Evolutionary conservation across 2,113 vertebrate species (phyloP).

Genomic region (Anseranas semipalmata): DNA sequence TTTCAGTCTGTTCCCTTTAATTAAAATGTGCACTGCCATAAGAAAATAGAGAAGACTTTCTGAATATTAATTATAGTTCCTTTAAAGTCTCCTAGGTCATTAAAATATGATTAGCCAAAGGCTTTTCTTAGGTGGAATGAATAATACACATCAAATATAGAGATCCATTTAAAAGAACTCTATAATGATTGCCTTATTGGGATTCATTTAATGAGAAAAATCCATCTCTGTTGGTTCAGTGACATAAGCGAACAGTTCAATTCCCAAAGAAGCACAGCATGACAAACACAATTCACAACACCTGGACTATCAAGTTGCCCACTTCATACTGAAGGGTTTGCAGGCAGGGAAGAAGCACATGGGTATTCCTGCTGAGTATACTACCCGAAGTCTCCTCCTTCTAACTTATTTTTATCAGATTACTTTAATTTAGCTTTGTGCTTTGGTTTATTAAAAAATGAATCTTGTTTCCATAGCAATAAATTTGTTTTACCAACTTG

Average conservation of each 20-base stretch:
- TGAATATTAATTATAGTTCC: constrained; percentile 30
- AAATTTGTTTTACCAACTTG: not conserved
- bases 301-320: not conserved
- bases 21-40: not conserved
- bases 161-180: not conserved
- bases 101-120: constrained; percentile 46
- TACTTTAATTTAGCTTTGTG: constrained; percentile 9
- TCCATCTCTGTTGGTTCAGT: not conserved
- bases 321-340: not conserved
- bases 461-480: not conserved
- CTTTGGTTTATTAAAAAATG: not conserved
- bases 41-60: not conserved
- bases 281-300: not conserved
- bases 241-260: not conserved
- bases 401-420: constrained; percentile 30
- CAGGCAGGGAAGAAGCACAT: not conserved
- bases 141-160: constrained; percentile 9
- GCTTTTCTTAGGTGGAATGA: constrained; percentile 25
- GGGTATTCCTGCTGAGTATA: not conserved
- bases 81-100: constrained; percentile 29
- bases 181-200: not conserved
- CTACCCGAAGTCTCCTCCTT: not conserved
- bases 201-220: constrained; percentile 27
- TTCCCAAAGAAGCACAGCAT: not conserved
- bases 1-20: constrained; percentile 8